A percentile compares a stretch with the other conserved stretches of the same genome.
These are phyloP conservation scores for Ophioninae sp. DNA, from an alignment of 2,888 invertebrate genomes.

Conservation along the genomic window DNA sequence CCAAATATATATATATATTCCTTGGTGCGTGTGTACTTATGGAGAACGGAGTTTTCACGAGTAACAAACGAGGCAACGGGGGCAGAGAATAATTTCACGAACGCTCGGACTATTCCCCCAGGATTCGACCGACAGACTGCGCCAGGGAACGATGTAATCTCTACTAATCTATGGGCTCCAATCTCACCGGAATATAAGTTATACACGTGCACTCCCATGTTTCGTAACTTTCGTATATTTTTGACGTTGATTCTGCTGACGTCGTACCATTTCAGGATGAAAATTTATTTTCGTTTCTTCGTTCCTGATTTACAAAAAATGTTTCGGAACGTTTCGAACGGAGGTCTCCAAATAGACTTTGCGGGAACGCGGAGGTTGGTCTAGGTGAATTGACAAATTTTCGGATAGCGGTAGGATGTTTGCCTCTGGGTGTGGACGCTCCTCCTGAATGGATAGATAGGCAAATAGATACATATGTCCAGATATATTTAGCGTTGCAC, in stretches of 20 bases:
- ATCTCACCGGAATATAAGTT: slow-evolving; percentile 61
- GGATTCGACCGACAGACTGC: slow-evolving; percentile 65
- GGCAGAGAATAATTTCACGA: slow-evolving; percentile 42
- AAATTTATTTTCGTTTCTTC: background rate
- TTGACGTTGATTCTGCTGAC: too few relatives aligned
- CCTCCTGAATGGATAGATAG: too few relatives aligned
- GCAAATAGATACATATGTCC: too few relatives aligned
- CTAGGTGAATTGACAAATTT: too few relatives aligned
- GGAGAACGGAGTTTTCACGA: slow-evolving; percentile 9
- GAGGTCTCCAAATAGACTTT: too few relatives aligned
- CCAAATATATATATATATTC: background rate
- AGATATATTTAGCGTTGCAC: too few relatives aligned
- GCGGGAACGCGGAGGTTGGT: too few relatives aligned
- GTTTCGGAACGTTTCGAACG: background rate
- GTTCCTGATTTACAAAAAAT: background rate
- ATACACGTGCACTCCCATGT: background rate
- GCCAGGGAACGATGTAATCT: slow-evolving; percentile 70
- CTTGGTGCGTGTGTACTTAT: background rate
- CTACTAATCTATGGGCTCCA: slow-evolving; percentile 69
- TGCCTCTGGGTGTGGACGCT: too few relatives aligned
- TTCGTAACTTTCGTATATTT: too few relatives aligned
- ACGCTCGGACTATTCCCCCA: slow-evolving; percentile 57
- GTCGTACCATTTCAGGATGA: background rate
- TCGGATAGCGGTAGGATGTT: too few relatives aligned
- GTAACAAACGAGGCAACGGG: slow-evolving; percentile 8